These are phyloP conservation scores for Gryllus bimaculatus DNA, from an alignment of 1,140 invertebrate genomes.

Conservation along the genomic window DNA sequence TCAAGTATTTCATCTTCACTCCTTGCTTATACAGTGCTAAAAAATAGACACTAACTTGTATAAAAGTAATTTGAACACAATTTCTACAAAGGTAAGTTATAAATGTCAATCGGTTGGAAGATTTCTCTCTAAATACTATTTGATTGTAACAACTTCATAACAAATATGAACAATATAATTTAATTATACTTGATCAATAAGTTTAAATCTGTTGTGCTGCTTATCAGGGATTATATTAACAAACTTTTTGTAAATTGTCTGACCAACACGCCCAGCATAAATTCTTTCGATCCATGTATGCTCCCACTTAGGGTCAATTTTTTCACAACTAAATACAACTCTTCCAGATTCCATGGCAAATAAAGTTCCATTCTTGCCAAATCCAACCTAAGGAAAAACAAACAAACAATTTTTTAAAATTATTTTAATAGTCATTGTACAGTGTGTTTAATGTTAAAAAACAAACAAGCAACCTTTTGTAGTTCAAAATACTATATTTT, in stretches of 20 bases:
- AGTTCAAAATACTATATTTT: no score
- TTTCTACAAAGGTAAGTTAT: no score
- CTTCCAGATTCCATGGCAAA: constrained; percentile 62
- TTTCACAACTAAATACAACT: constrained; percentile 67
- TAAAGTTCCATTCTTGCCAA: constrained; percentile 62
- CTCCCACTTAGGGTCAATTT: constrained; percentile 58
- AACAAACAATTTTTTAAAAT: no score
- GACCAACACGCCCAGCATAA: constrained; percentile 49
- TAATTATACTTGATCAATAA: constrained; percentile 58
- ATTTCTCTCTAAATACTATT: no score
- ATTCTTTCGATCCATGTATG: constrained; percentile 53
- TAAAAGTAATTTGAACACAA: no score
- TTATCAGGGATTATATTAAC: constrained; percentile 65
- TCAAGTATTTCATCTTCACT: no score
- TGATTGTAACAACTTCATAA: neutral
- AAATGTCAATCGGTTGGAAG: no score
- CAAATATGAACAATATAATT: neutral
- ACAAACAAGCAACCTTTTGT: no score
- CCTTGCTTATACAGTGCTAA: no score
- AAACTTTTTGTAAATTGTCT: constrained; percentile 71
- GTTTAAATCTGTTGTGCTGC: constrained; percentile 61
- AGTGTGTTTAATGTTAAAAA: no score
- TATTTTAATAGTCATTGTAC: no score
- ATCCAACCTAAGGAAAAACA: constrained; percentile 51
- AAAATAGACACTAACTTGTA: no score